Conservation (phyloP, 2,113 vertebrate species). For the Saccopteryx leptura region DNA sequence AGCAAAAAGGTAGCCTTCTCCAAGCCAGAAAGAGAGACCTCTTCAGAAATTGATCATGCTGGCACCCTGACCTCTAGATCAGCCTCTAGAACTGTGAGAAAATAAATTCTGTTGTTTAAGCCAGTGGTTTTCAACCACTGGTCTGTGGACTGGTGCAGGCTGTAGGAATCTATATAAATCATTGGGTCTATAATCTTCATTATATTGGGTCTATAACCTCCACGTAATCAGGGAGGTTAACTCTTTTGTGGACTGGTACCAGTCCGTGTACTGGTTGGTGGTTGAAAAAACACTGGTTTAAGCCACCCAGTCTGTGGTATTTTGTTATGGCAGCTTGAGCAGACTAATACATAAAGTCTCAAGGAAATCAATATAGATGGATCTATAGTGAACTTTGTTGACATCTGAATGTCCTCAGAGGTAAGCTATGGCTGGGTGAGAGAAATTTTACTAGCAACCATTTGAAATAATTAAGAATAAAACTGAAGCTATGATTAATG, state of each 20-base stretch:
- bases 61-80: background rate
- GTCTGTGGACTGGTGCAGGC: too few species aligned
- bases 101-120: background rate
- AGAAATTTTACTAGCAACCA: conserved; percentile 10
- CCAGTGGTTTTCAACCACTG: too few species aligned
- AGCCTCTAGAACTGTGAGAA: background rate
- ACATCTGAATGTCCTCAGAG: conserved; percentile 30
- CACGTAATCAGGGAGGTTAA: too few species aligned
- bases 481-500: conserved; percentile 36
- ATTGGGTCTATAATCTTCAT: too few species aligned
- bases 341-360: background rate
- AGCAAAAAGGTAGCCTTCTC: background rate
- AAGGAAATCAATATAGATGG: background rate
- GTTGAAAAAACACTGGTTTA: background rate
- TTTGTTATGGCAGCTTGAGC: background rate
- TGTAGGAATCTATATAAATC: too few species aligned
- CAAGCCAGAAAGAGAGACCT: background rate
- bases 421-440: conserved; percentile 10
- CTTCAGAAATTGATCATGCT: background rate
- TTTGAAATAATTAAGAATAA: conserved; percentile 69
- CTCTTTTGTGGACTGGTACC: too few species aligned
- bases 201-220: too few species aligned
- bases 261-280: too few species aligned
- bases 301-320: background rate
- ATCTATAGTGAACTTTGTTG: conserved; percentile 38